These are phyloP conservation scores for Thelohanellus kitauei DNA, from an alignment of 30 jellyfish, hydroid and myxozoan species.

Conservation along the genomic window DNA sequence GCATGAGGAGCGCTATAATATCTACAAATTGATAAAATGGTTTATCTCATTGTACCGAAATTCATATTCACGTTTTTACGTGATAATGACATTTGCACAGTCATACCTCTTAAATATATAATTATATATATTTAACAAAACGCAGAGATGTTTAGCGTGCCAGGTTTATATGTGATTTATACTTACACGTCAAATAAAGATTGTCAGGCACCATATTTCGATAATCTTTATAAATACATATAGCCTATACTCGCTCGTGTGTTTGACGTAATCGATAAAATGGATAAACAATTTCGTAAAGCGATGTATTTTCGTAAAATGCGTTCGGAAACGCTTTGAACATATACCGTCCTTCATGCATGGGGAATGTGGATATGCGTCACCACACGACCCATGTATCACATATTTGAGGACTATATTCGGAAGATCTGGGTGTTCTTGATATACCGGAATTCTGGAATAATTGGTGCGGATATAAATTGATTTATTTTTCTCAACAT, in stretches of 20 bases:
- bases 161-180: slow-evolving; percentile 19
- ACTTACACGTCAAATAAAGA: slow-evolving; percentile 9
- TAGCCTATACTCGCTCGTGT: no score
- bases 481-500: slow-evolving; percentile 20
- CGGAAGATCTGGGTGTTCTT: slow-evolving; percentile 5
- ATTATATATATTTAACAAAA: slow-evolving; percentile 12
- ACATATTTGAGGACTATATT: slow-evolving; percentile 10
- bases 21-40: slow-evolving; percentile 6
- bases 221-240: no score
- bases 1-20: slow-evolving; percentile 18
- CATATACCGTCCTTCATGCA: slow-evolving; percentile 28
- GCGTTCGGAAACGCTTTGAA: slow-evolving; percentile 8
- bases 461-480: slow-evolving; percentile 23
- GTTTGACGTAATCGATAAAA: slow-evolving; percentile 13
- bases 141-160: slow-evolving; percentile 15
- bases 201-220: slow-evolving; percentile 30
- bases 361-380: slow-evolving; percentile 7
- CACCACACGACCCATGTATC: slow-evolving; percentile 44
- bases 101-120: slow-evolving; percentile 23
- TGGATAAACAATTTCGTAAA: slow-evolving; percentile 23
- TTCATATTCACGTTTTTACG: background rate
- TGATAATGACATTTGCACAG: slow-evolving; percentile 12
- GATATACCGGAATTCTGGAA: slow-evolving; percentile 24
- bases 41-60: slow-evolving; percentile 20
- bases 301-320: slow-evolving; percentile 1